Evolutionary conservation across 2,113 vertebrate species (phyloP).

Genomic region (Perccottus glenii): DNA sequence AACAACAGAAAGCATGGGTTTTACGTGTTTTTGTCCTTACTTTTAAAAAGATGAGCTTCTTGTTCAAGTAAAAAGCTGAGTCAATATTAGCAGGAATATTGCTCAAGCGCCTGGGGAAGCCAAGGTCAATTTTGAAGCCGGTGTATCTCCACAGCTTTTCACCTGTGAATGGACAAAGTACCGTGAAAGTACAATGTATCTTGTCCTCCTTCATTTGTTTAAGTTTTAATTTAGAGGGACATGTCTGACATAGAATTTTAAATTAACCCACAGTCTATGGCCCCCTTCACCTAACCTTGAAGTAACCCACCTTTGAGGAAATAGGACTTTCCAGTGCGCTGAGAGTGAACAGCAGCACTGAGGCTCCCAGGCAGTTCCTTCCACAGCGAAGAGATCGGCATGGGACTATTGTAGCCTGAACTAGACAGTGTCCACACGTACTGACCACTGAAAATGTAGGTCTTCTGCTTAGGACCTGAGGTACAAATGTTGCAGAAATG

Average conservation of each 20-base stretch:
- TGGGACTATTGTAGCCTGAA: slow-evolving; percentile 70
- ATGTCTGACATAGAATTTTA: too few relatives aligned
- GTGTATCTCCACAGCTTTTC: slow-evolving; percentile 84
- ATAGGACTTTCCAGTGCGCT: slow-evolving; percentile 80
- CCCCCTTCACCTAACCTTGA: too few relatives aligned
- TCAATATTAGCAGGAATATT: slow-evolving; percentile 79
- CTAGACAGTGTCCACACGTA: slow-evolving; percentile 85
- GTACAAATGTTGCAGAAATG: neutral
- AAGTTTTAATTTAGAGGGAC: neutral
- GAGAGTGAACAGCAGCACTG: slow-evolving; percentile 85
- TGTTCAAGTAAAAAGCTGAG: slow-evolving; percentile 81
- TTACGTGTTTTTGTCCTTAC: slow-evolving; percentile 54
- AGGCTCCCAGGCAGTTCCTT: slow-evolving; percentile 83
- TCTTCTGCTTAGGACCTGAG: slow-evolving; percentile 80
- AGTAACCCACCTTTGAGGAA: slow-evolving; percentile 83
- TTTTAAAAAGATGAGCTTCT: slow-evolving; percentile 85
- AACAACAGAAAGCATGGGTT: neutral
- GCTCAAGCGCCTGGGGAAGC: slow-evolving; percentile 80
- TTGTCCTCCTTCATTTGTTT: too few relatives aligned
- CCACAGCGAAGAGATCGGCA: slow-evolving; percentile 80
- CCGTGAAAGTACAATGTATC: too few relatives aligned
- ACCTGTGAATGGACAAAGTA: slow-evolving; percentile 52
- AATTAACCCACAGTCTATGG: too few relatives aligned
- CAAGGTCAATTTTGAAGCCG: slow-evolving; percentile 78
- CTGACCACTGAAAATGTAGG: slow-evolving; percentile 84